Conservation (phyloP, 1,140 invertebrate species). For the Coelopa frigida region DNA sequence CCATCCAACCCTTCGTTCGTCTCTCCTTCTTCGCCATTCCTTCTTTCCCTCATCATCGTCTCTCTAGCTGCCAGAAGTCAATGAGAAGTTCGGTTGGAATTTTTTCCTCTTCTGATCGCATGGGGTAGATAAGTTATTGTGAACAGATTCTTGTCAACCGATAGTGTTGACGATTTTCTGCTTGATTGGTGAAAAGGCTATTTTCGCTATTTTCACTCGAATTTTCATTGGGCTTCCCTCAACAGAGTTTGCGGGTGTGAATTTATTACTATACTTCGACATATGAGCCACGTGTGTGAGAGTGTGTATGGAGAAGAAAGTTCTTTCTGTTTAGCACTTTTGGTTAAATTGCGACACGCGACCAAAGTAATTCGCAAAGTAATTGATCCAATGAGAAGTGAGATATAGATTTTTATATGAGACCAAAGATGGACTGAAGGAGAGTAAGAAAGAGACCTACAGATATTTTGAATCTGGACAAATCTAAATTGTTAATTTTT, state of each 20-base stretch:
- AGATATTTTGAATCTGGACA: neutral
- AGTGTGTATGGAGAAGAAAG: neutral
- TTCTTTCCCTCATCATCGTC: neutral
- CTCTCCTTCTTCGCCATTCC: neutral
- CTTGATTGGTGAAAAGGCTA: conserved; percentile 3
- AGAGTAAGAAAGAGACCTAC: neutral
- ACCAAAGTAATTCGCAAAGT: neutral
- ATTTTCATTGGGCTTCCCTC: too few species aligned
- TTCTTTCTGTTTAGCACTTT: too few species aligned
- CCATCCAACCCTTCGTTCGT: neutral
- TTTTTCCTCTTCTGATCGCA: too few species aligned
- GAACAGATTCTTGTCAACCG: too few species aligned
- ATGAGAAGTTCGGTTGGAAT: too few species aligned
- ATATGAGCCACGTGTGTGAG: neutral
- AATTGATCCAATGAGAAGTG: neutral
- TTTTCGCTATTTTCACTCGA: neutral
- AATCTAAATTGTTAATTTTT: neutral
- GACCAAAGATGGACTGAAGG: neutral
- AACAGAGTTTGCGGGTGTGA: neutral
- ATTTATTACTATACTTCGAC: too few species aligned
- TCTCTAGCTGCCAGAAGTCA: too few species aligned
- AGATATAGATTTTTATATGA: neutral
- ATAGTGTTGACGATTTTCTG: conserved; percentile 9
- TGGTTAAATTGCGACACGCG: too few species aligned
- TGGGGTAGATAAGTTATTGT: too few species aligned